phyloP scores from a whole-genome alignment of 2,113 vertebrate genomes.

The Perccottus glenii region DNA sequence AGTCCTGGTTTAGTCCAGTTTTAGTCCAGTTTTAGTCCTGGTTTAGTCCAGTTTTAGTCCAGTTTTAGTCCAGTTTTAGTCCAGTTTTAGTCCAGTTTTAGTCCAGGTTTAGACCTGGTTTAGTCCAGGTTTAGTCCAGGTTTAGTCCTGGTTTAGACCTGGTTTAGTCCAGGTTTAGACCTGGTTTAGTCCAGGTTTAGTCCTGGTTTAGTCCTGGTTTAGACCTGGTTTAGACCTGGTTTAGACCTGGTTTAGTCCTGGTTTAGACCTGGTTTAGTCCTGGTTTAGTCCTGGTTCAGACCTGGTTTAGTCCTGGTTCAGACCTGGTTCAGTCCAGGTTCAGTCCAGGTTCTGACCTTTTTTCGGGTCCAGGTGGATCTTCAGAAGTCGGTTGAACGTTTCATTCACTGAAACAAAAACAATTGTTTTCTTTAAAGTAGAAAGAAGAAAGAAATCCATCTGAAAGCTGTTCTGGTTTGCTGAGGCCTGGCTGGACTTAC shows the following conservation, averaged over 20 bases:
- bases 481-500: slow-evolving; percentile 41
- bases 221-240: neutral
- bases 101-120: neutral
- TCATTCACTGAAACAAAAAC: slow-evolving; percentile 63
- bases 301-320: slow-evolving; percentile 81
- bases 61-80: no score
- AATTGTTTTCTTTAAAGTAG: no score
- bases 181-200: neutral
- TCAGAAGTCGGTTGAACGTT: slow-evolving; percentile 63
- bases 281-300: slow-evolving; percentile 20
- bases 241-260: slow-evolving; percentile 51
- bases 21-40: no score
- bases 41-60: no score
- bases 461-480: no score
- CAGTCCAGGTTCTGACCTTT: slow-evolving; percentile 50
- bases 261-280: slow-evolving; percentile 79
- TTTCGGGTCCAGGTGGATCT: slow-evolving; percentile 49
- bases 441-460: no score
- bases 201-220: neutral
- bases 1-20: no score
- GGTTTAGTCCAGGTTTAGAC: neutral
- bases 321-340: slow-evolving; percentile 70
- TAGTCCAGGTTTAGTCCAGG: neutral
- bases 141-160: neutral
- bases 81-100: neutral